These are phyloP conservation scores for Eupleurogrammus muticus DNA, from an alignment of 2,797 vertebrate genomes.

Conservation along the genomic window DNA sequence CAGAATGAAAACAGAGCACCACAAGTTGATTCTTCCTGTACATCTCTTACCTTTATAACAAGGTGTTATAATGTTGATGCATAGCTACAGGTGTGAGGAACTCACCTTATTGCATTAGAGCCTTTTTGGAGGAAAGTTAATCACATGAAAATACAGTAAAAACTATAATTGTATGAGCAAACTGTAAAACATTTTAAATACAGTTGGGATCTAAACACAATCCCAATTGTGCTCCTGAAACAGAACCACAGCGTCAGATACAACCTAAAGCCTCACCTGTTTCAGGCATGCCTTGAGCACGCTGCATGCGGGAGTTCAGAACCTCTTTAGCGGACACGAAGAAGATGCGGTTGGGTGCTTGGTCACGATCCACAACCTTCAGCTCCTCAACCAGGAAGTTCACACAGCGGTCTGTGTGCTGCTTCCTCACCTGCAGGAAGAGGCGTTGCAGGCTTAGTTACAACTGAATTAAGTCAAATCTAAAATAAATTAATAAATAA, in stretches of 20 bases:
- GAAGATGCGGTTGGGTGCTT: conserved; percentile 94
- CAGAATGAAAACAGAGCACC: too few relatives aligned
- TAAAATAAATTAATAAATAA: too few relatives aligned
- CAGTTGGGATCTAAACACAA: not conserved
- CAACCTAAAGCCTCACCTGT: conserved; percentile 83
- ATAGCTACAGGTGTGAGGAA: too few relatives aligned
- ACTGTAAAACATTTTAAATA: too few relatives aligned
- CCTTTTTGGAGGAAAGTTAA: too few relatives aligned
- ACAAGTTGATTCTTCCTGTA: too few relatives aligned
- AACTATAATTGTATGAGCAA: too few relatives aligned
- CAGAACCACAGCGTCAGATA: not conserved
- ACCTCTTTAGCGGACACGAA: conserved; percentile 99
- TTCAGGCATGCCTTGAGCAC: conserved; percentile 97
- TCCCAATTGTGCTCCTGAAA: not conserved
- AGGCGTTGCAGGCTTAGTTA: not conserved
- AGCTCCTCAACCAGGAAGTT: conserved; percentile 96
- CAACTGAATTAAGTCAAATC: too few relatives aligned
- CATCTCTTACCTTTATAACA: too few relatives aligned
- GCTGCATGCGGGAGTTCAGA: conserved; percentile 94
- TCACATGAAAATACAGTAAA: too few relatives aligned
- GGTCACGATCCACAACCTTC: conserved; percentile 90
- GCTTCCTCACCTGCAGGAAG: conserved; percentile 89
- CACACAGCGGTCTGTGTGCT: conserved; percentile 96
- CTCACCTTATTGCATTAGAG: too few relatives aligned
- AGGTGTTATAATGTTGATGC: too few relatives aligned